A percentile compares a stretch with the other conserved stretches of the same genome.
phyloP scores from a whole-genome alignment of 2,888 invertebrate genomes.

The Oxycera nigricornis region DNA sequence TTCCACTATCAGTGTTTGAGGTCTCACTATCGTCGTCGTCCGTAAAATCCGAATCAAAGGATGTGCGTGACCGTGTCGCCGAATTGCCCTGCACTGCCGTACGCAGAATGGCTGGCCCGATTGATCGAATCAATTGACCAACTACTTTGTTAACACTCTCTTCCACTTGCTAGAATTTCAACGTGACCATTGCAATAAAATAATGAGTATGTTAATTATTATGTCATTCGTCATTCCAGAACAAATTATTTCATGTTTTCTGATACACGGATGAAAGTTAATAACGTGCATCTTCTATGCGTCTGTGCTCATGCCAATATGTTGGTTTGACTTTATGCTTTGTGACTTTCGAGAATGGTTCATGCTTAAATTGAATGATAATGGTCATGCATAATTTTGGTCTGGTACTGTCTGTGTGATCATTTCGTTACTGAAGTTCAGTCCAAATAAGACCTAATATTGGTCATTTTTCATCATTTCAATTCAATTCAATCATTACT shows the following conservation, averaged over 20 bases:
- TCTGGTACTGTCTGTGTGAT: neutral
- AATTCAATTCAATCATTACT: too few species aligned
- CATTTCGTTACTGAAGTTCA: neutral
- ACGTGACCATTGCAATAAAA: constrained; percentile 34
- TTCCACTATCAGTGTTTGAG: constrained; percentile 56
- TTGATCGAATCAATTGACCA: constrained; percentile 71
- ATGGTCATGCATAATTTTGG: neutral
- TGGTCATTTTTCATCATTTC: too few species aligned
- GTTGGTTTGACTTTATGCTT: neutral
- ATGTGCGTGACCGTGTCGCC: constrained; percentile 54
- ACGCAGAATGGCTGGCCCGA: constrained; percentile 72
- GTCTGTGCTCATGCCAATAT: constrained; percentile 9
- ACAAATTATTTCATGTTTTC: constrained; percentile 6
- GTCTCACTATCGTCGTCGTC: constrained; percentile 61
- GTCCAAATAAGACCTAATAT: too few species aligned
- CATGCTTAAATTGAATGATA: neutral
- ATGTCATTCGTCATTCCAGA: constrained; percentile 1
- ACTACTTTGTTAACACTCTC: constrained; percentile 59
- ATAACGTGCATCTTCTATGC: neutral
- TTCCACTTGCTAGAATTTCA: constrained; percentile 60
- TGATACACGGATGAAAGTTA: constrained; percentile 3
- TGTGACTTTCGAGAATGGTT: neutral
- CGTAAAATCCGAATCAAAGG: constrained; percentile 65
- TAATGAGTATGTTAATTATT: constrained; percentile 8
- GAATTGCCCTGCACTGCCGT: constrained; percentile 60